Evolutionary conservation across 1,140 invertebrate genomes (phyloP).

Genomic region (Mamestra configurata): DNA sequence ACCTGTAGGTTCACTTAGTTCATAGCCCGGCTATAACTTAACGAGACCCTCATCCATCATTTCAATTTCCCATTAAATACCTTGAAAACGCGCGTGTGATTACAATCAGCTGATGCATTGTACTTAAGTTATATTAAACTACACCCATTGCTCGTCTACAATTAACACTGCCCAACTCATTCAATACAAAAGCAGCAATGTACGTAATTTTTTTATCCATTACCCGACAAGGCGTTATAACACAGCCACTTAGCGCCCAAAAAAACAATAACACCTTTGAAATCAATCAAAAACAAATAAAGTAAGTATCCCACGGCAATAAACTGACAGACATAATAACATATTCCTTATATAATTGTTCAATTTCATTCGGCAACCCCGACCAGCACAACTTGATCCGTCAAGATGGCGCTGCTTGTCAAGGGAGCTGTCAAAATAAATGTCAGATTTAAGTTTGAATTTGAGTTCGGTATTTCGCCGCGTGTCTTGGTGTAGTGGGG

Average conservation of each 20-base stretch:
- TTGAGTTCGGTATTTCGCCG: constrained; percentile 22
- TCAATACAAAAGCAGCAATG: not conserved
- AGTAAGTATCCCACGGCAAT: constrained; percentile 73
- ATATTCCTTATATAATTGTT: constrained; percentile 77
- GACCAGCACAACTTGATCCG: not conserved
- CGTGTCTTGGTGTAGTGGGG: not conserved
- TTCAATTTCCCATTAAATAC: constrained; percentile 7
- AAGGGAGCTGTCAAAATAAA: constrained; percentile 8
- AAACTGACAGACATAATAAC: constrained; percentile 69
- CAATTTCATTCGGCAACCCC: constrained; percentile 45
- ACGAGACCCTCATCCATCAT: constrained; percentile 11
- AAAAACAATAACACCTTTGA: constrained; percentile 56
- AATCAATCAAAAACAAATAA: constrained; percentile 56
- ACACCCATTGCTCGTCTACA: not conserved
- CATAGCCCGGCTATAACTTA: not conserved
- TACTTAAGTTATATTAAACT: not conserved
- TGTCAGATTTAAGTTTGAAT: not conserved
- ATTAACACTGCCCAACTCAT: not conserved
- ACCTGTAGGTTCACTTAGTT: not conserved
- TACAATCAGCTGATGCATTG: constrained; percentile 24
- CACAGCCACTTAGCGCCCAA: constrained; percentile 15
- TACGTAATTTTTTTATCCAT: not conserved
- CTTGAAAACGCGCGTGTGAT: not conserved
- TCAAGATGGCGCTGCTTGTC: not conserved
- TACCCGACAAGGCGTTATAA: constrained; percentile 32